These are phyloP conservation scores for Drosophila imparisetae DNA, from an alignment of 2,888 invertebrate species.

Conservation along the genomic window DNA sequence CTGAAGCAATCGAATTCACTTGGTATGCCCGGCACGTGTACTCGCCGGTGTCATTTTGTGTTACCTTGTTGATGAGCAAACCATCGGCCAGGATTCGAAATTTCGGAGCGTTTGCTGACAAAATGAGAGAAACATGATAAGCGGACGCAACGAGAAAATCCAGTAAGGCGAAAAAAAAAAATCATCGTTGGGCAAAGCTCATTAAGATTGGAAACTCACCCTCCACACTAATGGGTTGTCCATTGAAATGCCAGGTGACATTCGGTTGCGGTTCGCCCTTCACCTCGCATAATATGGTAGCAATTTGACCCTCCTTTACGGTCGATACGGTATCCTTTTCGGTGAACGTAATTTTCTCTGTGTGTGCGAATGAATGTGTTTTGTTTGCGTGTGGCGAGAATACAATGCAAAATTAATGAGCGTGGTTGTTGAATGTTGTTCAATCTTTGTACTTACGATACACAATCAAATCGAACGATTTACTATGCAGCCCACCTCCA, in stretches of 20 bases:
- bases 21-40: slow-evolving; percentile 87
- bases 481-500: slow-evolving; percentile 70
- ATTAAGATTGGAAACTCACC: slow-evolving; percentile 72
- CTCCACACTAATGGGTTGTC: slow-evolving; percentile 82
- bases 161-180: slow-evolving; percentile 21
- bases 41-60: slow-evolving; percentile 86
- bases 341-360: slow-evolving; percentile 86
- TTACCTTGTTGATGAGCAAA: slow-evolving; percentile 86
- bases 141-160: slow-evolving; percentile 26
- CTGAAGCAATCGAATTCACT: slow-evolving; percentile 85
- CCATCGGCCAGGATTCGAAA: slow-evolving; percentile 86
- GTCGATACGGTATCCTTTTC: slow-evolving; percentile 86
- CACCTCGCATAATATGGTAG: slow-evolving; percentile 84
- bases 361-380: slow-evolving; percentile 1
- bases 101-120: slow-evolving; percentile 78
- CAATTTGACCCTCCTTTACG: slow-evolving; percentile 85
- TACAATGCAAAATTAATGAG: slow-evolving; percentile 75
- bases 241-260: slow-evolving; percentile 85
- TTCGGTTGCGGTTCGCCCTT: slow-evolving; percentile 85
- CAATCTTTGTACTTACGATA: slow-evolving; percentile 82
- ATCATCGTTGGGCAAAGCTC: slow-evolving; percentile 36
- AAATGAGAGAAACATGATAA: slow-evolving; percentile 45
- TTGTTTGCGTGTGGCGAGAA: slow-evolving; percentile 16
- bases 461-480: slow-evolving; percentile 84
- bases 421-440: slow-evolving; percentile 12